These are phyloP conservation scores for Fissipunctia ypsillon DNA, from an alignment of 2,888 invertebrate species.

Conservation along the genomic window DNA sequence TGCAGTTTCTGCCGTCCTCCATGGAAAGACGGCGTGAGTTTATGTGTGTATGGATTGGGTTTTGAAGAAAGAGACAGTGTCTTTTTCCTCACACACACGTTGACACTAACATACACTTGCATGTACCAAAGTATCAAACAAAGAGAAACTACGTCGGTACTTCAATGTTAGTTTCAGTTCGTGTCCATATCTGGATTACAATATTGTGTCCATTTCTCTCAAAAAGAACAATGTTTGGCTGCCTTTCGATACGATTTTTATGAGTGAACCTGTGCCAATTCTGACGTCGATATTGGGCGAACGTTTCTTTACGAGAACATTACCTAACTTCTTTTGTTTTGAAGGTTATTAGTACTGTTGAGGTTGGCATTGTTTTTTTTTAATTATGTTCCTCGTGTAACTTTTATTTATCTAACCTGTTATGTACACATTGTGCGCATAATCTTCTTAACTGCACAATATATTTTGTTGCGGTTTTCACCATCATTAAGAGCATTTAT, in stretches of 20 bases:
- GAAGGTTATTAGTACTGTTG: constrained; percentile 2
- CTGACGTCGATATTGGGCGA: constrained; percentile 28
- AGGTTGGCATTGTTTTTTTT: neutral
- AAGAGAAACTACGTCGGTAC: constrained; percentile 18
- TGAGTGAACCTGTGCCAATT: constrained; percentile 51
- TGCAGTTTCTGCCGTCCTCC: too few species aligned
- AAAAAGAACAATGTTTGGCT: constrained; percentile 37
- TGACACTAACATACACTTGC: neutral
- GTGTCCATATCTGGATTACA: constrained; percentile 50
- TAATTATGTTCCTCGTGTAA: neutral
- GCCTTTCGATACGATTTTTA: constrained; percentile 44
- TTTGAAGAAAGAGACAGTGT: constrained; percentile 8
- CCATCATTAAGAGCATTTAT: neutral
- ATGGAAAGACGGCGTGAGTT: too few species aligned
- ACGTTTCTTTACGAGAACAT: constrained; percentile 16
- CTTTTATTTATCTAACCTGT: too few species aligned
- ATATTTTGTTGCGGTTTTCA: neutral
- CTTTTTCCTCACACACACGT: constrained; percentile 1
- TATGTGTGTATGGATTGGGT: too few species aligned
- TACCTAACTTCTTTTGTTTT: constrained; percentile 21
- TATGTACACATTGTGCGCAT: too few species aligned
- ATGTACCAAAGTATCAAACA: constrained; percentile 10
- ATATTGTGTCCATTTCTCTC: constrained; percentile 51
- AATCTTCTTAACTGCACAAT: neutral
- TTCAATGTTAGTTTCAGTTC: constrained; percentile 46